phyloP scores from a whole-genome alignment of 2,888 invertebrate species.

The Mimachlamys varia region DNA sequence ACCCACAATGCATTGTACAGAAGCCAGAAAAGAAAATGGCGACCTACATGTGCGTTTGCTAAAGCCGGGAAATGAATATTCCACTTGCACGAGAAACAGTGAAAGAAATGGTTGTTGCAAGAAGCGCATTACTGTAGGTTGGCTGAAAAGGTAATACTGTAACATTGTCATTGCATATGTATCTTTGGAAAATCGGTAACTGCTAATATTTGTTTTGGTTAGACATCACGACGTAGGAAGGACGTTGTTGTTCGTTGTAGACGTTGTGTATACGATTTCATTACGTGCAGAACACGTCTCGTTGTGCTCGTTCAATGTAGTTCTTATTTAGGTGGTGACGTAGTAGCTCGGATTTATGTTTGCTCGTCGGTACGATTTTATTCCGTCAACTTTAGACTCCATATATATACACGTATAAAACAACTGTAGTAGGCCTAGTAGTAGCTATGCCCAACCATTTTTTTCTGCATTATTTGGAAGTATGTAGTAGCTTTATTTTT shows the following conservation, averaged over 20 bases:
- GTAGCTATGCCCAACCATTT: too few species aligned
- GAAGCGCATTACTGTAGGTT: background rate
- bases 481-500: too few species aligned
- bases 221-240: background rate
- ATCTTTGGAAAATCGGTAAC: background rate
- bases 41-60: background rate
- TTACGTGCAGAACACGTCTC: background rate
- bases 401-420: too few species aligned
- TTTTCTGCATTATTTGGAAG: too few species aligned
- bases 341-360: too few species aligned
- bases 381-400: too few species aligned
- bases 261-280: background rate
- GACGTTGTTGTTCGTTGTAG: background rate
- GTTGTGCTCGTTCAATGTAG: too few species aligned
- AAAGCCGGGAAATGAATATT: background rate
- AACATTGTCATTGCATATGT: background rate
- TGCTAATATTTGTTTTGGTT: background rate
- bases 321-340: too few species aligned
- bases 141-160: background rate
- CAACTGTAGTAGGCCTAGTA: too few species aligned
- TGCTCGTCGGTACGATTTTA: too few species aligned
- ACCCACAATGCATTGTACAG: constrained; percentile 1
- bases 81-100: background rate
- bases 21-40: background rate
- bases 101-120: background rate